Conservation (phyloP, 1,140 invertebrate genomes). For the Bombus difficillimus region DNA sequence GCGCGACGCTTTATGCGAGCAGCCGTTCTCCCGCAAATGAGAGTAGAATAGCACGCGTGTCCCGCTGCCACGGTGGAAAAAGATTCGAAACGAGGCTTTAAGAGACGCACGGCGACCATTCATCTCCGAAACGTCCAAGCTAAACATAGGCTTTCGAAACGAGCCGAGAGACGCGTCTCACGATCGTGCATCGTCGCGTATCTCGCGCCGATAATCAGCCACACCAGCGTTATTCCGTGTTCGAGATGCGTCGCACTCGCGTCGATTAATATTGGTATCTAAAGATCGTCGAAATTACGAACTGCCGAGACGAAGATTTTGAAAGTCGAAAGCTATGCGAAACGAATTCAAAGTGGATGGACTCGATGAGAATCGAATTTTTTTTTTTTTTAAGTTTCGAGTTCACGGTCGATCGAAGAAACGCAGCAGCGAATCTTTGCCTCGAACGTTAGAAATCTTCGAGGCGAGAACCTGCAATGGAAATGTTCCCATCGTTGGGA, state of each 20-base stretch:
- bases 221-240: conserved; percentile 8
- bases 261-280: too few relatives aligned
- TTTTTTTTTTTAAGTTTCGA: too few relatives aligned
- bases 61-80: conserved; percentile 58
- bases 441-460: too few relatives aligned
- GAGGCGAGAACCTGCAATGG: too few relatives aligned
- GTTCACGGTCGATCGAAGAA: too few relatives aligned
- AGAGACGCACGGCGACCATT: conserved; percentile 67
- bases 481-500: too few relatives aligned
- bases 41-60: conserved; percentile 67
- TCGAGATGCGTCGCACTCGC: too few relatives aligned
- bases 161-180: conserved; percentile 58
- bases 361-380: too few relatives aligned
- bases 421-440: too few relatives aligned
- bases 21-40: conserved; percentile 18
- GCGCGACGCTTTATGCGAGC: conserved; percentile 17
- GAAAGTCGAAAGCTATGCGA: too few relatives aligned
- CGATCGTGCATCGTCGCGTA: conserved; percentile 11
- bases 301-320: too few relatives aligned
- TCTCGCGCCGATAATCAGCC: conserved; percentile 64
- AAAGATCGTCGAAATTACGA: neutral
- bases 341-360: too few relatives aligned
- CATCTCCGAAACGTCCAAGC: conserved; percentile 75
- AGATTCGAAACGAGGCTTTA: conserved; percentile 54
- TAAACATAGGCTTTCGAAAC: conserved; percentile 74